Evolutionary conservation across 2,113 vertebrate species (phyloP), one percentile per base, ranked within the genome.

Genomic region (Sardina pilchardus): DNA sequence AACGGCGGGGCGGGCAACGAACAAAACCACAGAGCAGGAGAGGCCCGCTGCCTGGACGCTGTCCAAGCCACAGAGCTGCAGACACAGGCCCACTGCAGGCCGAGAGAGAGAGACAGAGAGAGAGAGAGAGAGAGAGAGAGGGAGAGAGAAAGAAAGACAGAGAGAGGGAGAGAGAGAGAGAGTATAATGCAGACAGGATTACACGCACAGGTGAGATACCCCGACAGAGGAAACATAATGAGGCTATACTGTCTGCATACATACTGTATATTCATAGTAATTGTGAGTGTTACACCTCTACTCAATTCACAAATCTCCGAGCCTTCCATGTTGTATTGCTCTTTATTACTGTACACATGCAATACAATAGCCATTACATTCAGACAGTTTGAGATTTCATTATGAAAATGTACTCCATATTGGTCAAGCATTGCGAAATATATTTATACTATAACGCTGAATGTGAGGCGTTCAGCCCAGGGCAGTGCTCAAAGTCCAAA

Each of bases 11-110:
- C 92, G 93, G 86, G 93, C 96, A 93, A 94, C 91, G 92, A 47
- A 94, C 95, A 96, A 96, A 96, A 96, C 95, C 96, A 95, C 95
- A 95, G 93, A 94, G 90, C 91, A 93, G 91, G 93, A 95, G 94
- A 94, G 92, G 94, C 91, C 93, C 93, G 90, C 91, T 85, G 91
- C 91, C 94, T 97, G 97, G 96, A 96, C 92, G 87, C 88, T 82
- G 85, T 96, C 96, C 97, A 98, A 97, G 91, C 96, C 98, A 96
- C 96, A 97, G 96, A 96, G 95, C 91, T 89, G 90, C 91, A 93
- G 92, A 93, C 92, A 94, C 92, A 95, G 94, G 90, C 36, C 44
- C 91, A 85, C 93, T 86, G 91, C 91, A 83, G 6, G 26, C n/a
- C 9, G 53, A 59, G 53, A 21, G 21, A 7, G 19, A 56, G 17